Evolutionary conservation across 2,888 invertebrate species (phyloP).

Genomic region (Synergus umbraculus): DNA sequence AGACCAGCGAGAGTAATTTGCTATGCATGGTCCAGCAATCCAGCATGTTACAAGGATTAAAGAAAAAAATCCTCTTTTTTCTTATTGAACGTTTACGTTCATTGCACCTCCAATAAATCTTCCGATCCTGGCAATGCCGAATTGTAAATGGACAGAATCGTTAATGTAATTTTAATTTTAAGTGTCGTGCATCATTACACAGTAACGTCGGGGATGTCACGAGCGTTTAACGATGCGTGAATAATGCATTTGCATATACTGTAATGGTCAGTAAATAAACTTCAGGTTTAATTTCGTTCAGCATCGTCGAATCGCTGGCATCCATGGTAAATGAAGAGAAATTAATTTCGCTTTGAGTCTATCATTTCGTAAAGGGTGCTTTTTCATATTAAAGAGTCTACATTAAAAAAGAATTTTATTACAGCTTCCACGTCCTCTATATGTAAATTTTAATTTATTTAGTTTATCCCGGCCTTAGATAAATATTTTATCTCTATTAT

Average conservation of each 20-base stretch:
- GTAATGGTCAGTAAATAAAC: conserved; percentile 41
- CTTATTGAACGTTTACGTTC: not conserved
- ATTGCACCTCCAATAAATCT: conserved; percentile 13
- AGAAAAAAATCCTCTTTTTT: not conserved
- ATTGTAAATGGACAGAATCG: conserved; percentile 31
- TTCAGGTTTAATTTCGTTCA: conserved; percentile 36
- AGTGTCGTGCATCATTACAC: conserved; percentile 31
- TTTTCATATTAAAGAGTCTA: conserved; percentile 1
- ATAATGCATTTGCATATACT: conserved; percentile 35
- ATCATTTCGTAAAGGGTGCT: conserved; percentile 4
- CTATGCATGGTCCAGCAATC: no score
- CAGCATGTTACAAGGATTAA: not conserved
- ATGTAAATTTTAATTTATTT: not conserved
- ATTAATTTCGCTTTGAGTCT: conserved; percentile 25
- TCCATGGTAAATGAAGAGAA: conserved; percentile 30
- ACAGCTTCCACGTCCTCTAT: not conserved
- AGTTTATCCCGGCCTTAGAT: not conserved
- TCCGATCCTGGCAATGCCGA: not conserved
- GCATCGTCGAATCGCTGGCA: not conserved
- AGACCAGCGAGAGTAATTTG: no score
- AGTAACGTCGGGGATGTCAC: conserved; percentile 28
- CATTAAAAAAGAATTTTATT: conserved; percentile 10
- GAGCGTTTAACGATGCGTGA: conserved; percentile 34
- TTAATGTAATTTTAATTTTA: conserved; percentile 27
- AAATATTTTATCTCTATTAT: not conserved